Percentiles rank a stretch among this genome's conserved stretches.
Conservation (phyloP, 2,113 vertebrate genomes). For the Sander lucioperca region DNA sequence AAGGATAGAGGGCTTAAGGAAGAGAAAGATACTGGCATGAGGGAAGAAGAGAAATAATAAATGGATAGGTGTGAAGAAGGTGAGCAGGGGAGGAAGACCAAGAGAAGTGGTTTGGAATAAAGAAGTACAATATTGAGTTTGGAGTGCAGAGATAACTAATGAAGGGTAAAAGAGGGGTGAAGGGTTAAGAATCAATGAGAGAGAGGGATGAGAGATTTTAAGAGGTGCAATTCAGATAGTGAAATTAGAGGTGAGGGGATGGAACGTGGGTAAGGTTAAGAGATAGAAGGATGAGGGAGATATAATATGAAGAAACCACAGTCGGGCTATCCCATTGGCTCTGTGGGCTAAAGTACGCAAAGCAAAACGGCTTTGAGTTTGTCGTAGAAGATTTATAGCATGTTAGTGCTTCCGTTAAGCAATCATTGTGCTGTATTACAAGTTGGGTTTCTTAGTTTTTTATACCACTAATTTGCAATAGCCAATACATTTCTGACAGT, state of each 20-base stretch:
- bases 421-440: neutral
- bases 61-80: constrained; percentile 22
- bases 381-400: neutral
- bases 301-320: constrained; percentile 42
- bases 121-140: constrained; percentile 56
- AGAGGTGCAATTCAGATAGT: constrained; percentile 65
- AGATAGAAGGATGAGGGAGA: constrained; percentile 48
- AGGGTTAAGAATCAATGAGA: constrained; percentile 71
- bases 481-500: neutral
- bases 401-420: neutral
- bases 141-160: constrained; percentile 67
- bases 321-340: constrained; percentile 14
- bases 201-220: constrained; percentile 55
- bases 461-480: neutral
- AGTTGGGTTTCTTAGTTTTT: neutral
- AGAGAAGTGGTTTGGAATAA: constrained; percentile 37
- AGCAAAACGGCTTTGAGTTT: neutral
- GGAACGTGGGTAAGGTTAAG: constrained; percentile 51
- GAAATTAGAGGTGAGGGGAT: constrained; percentile 67
- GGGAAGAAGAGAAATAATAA: neutral
- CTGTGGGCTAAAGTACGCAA: neutral
- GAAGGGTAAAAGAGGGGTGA: constrained; percentile 56
- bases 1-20: neutral
- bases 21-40: neutral
- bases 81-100: neutral